Evolutionary conservation across 2,113 vertebrate species (phyloP), one percentile per base, ranked within the genome.

Genomic region (Dryoscopus gambensis): DNA sequence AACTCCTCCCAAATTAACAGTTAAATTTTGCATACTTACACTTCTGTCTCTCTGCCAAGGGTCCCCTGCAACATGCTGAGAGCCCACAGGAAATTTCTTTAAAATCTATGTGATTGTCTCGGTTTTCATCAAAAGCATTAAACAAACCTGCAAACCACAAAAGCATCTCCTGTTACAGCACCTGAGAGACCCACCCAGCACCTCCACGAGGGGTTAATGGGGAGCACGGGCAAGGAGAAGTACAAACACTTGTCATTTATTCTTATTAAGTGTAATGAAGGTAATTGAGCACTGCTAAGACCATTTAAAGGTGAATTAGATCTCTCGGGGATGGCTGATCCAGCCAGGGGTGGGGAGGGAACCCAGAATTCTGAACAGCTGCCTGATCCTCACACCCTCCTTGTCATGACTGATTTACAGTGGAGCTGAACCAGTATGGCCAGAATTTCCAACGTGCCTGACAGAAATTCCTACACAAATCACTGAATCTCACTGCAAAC

Each of bases 71-170:
- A 97, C 99, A 99, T 6, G 99, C 99, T 28, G 99, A 99, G 31
- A 99, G 98, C 23, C 99, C 99, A 91, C 99, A 99, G 30, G 99
- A 99, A 97, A 99, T 99, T 97, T 99, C 99, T 97, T 99, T 99
- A 97, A 99, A 99, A 98, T 99, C 99, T 96, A 99, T 99, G 98
- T 99, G 99, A 99, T 99, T 99, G 98, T 99, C 99, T 97, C 99
- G 98, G 96, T 99, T 99, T 98, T 99, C 99, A 98, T 99, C 99
- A 96, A 99, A 99, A 96, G 99, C 99, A 92, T 99, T 99, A 98
- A 99, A 99, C 93, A 99, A 98, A 94, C 99, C 99, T 99, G 95
- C 44, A 98, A 97, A 92, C 62, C 44, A 93, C 67, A 84, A 96
- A 95, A 94, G 76, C 93, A 62, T 91, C 64, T 97, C 30, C 60